Evolutionary conservation across 1,140 invertebrate species (phyloP).

Genomic region (Arctopsyche grandis): DNA sequence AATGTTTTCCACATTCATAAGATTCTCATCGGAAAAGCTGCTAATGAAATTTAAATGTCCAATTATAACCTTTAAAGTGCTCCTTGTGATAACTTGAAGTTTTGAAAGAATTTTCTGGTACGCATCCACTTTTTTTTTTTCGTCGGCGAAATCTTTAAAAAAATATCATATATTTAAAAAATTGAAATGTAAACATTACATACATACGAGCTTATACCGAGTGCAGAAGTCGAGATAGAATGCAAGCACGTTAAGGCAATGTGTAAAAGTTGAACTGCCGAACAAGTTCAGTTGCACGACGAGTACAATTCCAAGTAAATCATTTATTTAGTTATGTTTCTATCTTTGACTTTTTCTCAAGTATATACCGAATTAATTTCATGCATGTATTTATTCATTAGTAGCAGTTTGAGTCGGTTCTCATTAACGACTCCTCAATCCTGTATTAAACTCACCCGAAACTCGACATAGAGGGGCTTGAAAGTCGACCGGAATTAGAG

Average conservation of each 20-base stretch:
- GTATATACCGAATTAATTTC: too few relatives aligned
- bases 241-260: too few relatives aligned
- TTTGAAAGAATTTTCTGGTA: slow-evolving; percentile 73
- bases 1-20: slow-evolving; percentile 84
- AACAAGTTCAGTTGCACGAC: too few relatives aligned
- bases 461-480: slow-evolving; percentile 53
- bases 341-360: too few relatives aligned
- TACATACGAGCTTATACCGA: too few relatives aligned
- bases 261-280: too few relatives aligned
- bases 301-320: too few relatives aligned
- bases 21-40: slow-evolving; percentile 76
- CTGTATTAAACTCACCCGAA: slow-evolving; percentile 53
- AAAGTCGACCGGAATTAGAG: slow-evolving; percentile 66
- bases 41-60: slow-evolving; percentile 84
- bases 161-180: slow-evolving; percentile 12
- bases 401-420: too few relatives aligned
- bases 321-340: too few relatives aligned
- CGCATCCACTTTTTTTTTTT: slow-evolving; percentile 66
- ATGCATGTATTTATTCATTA: too few relatives aligned
- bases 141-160: slow-evolving; percentile 65
- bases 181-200: neutral
- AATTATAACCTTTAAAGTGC: slow-evolving; percentile 79
- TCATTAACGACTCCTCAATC: too few relatives aligned
- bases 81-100: slow-evolving; percentile 75
- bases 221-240: too few relatives aligned